Evolutionary conservation across 2,113 vertebrate genomes (phyloP).

Genomic region (Dendropsophus ebraccatus): DNA sequence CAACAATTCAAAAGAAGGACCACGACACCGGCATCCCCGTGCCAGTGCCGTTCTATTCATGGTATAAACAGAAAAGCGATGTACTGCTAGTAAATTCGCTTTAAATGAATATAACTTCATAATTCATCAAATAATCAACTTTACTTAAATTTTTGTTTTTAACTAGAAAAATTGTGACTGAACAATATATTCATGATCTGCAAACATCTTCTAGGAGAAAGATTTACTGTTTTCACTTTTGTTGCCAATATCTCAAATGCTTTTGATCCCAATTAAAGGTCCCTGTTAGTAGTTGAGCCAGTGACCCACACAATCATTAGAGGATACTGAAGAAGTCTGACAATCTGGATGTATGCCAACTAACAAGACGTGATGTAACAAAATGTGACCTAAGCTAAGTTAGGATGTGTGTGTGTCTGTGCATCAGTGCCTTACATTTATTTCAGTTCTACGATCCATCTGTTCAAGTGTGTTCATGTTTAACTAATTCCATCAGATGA

Average conservation of each 20-base stretch:
- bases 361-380: constrained; percentile 30
- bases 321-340: not conserved
- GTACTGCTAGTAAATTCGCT: no score
- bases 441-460: constrained; percentile 34
- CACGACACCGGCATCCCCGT: no score
- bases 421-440: constrained; percentile 38
- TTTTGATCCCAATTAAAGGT: not conserved
- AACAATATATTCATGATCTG: not conserved
- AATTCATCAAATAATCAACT: not conserved
- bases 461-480: constrained; percentile 43
- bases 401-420: constrained; percentile 13
- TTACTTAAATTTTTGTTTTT: not conserved
- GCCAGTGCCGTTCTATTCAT: no score
- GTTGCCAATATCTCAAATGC: not conserved
- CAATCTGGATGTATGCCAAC: constrained; percentile 16
- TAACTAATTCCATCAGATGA: constrained; percentile 38
- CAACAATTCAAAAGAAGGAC: no score
- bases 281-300: not conserved
- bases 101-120: no score
- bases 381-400: constrained; percentile 23
- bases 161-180: no score
- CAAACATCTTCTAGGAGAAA: not conserved
- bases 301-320: not conserved
- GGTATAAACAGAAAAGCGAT: no score
- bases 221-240: not conserved